These are phyloP conservation scores for Mamestra configurata DNA, from an alignment of 1,140 invertebrate genomes.

Conservation along the genomic window DNA sequence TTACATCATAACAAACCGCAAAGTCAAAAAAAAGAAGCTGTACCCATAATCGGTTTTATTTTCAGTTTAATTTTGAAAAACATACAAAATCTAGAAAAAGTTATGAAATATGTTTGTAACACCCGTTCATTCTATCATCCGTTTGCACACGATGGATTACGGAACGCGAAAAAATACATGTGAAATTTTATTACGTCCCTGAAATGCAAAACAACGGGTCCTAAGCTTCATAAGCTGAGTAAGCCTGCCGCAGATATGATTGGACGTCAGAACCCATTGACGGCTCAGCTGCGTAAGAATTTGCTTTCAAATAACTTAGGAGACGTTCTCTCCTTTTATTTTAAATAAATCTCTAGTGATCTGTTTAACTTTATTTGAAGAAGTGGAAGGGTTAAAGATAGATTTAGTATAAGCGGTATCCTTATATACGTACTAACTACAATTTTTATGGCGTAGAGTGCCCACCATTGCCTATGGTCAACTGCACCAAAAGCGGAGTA, in stretches of 20 bases:
- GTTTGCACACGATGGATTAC: slow-evolving; percentile 6
- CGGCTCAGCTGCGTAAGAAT: slow-evolving; percentile 1
- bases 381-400: no score
- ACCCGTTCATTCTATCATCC: slow-evolving; percentile 16
- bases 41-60: not conserved
- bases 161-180: not conserved
- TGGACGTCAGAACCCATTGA: slow-evolving; percentile 17
- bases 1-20: no score
- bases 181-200: not conserved
- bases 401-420: no score
- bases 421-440: no score
- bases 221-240: not conserved
- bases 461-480: no score
- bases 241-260: slow-evolving; percentile 4
- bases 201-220: not conserved
- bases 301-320: not conserved
- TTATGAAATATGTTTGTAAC: not conserved
- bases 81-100: not conserved
- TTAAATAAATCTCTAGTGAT: no score
- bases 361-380: no score
- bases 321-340: not conserved
- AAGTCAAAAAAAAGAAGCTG: not conserved
- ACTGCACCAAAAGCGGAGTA: no score
- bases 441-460: no score
- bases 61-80: not conserved